Evolutionary conservation across 2,113 vertebrate genomes (phyloP), one percentile per base, ranked within the genome.

Genomic region (Meriones unguiculatus): DNA sequence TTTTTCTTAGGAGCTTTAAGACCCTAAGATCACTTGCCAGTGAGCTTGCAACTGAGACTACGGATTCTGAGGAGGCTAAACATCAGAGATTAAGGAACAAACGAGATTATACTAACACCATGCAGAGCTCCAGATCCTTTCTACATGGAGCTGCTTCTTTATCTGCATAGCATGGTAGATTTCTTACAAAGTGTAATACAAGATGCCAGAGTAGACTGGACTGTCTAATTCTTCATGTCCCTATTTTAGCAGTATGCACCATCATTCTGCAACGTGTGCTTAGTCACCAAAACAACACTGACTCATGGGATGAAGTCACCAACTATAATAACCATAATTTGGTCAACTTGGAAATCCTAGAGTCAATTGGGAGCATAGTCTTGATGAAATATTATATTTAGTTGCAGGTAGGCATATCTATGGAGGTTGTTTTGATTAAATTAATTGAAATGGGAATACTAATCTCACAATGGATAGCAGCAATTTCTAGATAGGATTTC

Each of bases 211-310:
- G 20, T 1, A 17, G 5, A 62, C 38, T 59, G 0, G 5, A 62
- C 38, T 59, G 0, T 22, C 7, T 17, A 25, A 28, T 8, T 11
- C 2, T 0, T 72, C 18, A 41, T 17, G n/a, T 81, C 1, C 6
- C 32, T 10, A 2, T 2, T 30, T 76, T 0, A 8, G 59, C 75
- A 59, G 12, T 65, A 90, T 4, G 52, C 22, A 88, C 2, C 2
- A 7, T 24, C 22, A 41, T 22, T 59, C 38, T 70, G 8, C 15
- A 54, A 41, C 52, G 38, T 70, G 35, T 7, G 72, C 54, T 22
- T 70, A 81, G 15, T 64, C 67, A 54, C 28, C 24, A 15, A 28
- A 11, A 3, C 32, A 90, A 22, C 22, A 11, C 5, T 35, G 22
- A 73, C 11, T 50, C 35, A 15, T 46, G 18, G 18, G 18, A 4